Percentiles rank a stretch among this genome's conserved stretches.
Conservation (phyloP, 2,888 invertebrate species). For the Drosophila mimetica region DNA sequence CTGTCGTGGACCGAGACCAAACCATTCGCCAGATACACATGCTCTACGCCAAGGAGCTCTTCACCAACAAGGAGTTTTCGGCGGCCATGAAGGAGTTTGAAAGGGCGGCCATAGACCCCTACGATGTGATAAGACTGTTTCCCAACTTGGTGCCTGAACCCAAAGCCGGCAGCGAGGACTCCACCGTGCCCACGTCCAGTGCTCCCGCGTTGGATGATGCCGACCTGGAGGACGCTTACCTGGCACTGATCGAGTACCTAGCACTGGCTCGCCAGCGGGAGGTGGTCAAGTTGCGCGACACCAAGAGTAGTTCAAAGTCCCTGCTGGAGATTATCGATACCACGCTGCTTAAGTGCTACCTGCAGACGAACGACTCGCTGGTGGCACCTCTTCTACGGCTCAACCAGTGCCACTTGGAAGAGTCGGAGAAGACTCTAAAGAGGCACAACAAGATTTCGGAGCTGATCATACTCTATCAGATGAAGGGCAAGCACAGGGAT, state of each 20-base stretch:
- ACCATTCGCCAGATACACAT: slow-evolving; percentile 95
- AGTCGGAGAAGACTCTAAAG: slow-evolving; percentile 95
- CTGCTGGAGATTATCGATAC: slow-evolving; percentile 97
- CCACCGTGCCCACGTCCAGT: slow-evolving; percentile 47
- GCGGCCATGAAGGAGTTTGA: slow-evolving; percentile 96
- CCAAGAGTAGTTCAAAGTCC: slow-evolving; percentile 78
- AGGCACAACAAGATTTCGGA: slow-evolving; percentile 96
- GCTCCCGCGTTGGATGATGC: slow-evolving; percentile 88
- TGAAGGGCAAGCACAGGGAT: slow-evolving; percentile 95
- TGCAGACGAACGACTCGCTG: slow-evolving; percentile 97
- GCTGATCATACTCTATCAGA: slow-evolving; percentile 97
- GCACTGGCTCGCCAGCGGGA: slow-evolving; percentile 89
- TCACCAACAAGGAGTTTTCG: slow-evolving; percentile 93
- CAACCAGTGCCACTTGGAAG: slow-evolving; percentile 96
- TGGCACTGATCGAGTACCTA: slow-evolving; percentile 95
- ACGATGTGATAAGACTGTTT: slow-evolving; percentile 97
- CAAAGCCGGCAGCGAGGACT: slow-evolving; percentile 66
- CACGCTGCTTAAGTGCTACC: slow-evolving; percentile 97
- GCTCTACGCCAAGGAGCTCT: slow-evolving; percentile 95
- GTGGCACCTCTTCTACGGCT: slow-evolving; percentile 95
- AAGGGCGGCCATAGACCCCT: slow-evolving; percentile 95
- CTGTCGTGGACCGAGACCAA: slow-evolving; percentile 91
- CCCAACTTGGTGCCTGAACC: slow-evolving; percentile 89
- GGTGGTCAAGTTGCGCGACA: slow-evolving; percentile 81
- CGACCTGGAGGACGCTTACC: slow-evolving; percentile 93